Evolutionary conservation across 1,140 invertebrate genomes (phyloP), one percentile per base, ranked within the genome.

Genomic region (Atta colombica): DNA sequence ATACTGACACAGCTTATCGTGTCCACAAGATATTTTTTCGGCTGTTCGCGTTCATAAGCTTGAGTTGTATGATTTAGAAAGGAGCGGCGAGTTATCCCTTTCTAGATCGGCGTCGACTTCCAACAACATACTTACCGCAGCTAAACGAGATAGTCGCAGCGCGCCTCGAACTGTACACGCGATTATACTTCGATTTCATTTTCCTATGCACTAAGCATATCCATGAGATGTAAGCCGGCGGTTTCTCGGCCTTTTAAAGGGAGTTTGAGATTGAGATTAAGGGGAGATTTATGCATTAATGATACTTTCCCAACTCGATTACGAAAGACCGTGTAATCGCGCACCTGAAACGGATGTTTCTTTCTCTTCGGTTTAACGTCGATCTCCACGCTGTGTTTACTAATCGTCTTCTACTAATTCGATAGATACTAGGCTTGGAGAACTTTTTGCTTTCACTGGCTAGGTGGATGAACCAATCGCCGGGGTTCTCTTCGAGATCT

Each of bases 371-470:
- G 39, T 21, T 49, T 51, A 66, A 35, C 45, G 77, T 78, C 61
- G 18, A 78, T 51, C 39, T 78, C 39, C 77, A 78, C 60, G 77
- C 6, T 66, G 45, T 51, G 5, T 66, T 77, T 77, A 60, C 74
- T 77, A 77, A 61, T 77, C 2, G 55, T 61, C 55, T 61, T 21
- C 74, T 18, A 14, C 35, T 61, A 77, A 77, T 77, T 77, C 74
- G 55, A 61, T 77, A 21, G 21, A 18, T 49, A 25, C 39, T 39
- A 66, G 60, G 16, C 77, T 21, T 12, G 35, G 35, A 77, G 18
- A 58, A 77, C 25, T 68, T 66, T 66, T 78, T 66, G 77, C 77
- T 78, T 78, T 78, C 77, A 78, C 77, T 21, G 61, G 60, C 58
- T 55, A 18, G 31, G 65, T 18, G 49, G 49, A 75, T 66, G 77